These are phyloP conservation scores for Engraulis encrasicolus DNA, from an alignment of 2,113 vertebrate species.

Conservation along the genomic window DNA sequence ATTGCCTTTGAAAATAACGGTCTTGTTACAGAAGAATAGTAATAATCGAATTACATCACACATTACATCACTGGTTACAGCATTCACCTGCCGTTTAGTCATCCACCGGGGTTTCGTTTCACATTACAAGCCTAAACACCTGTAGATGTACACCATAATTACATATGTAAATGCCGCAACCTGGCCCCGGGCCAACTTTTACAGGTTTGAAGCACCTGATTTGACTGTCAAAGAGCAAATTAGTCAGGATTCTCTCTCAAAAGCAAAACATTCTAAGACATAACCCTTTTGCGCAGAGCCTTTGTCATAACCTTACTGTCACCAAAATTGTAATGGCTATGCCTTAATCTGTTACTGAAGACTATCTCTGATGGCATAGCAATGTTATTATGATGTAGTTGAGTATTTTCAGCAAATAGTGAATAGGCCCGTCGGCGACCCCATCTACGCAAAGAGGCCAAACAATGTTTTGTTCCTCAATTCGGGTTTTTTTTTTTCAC, in stretches of 20 bases:
- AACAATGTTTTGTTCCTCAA: background rate
- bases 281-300: background rate
- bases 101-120: background rate
- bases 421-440: too few relatives aligned
- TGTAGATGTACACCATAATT: background rate
- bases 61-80: background rate
- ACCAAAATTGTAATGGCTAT: too few relatives aligned
- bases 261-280: background rate
- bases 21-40: background rate
- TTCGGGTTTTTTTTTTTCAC: background rate
- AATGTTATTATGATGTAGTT: too few relatives aligned
- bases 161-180: background rate
- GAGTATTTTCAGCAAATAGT: too few relatives aligned
- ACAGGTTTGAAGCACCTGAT: background rate
- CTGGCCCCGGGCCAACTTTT: background rate
- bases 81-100: background rate
- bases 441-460: too few relatives aligned
- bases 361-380: too few relatives aligned
- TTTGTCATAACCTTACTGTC: too few relatives aligned
- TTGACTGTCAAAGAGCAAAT: background rate
- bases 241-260: background rate
- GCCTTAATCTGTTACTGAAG: too few relatives aligned
- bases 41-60: conserved; percentile 8
- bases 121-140: background rate
- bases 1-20: background rate